Evolutionary conservation across 2,113 vertebrate species (phyloP).

Genomic region (Apodemus sylvaticus): DNA sequence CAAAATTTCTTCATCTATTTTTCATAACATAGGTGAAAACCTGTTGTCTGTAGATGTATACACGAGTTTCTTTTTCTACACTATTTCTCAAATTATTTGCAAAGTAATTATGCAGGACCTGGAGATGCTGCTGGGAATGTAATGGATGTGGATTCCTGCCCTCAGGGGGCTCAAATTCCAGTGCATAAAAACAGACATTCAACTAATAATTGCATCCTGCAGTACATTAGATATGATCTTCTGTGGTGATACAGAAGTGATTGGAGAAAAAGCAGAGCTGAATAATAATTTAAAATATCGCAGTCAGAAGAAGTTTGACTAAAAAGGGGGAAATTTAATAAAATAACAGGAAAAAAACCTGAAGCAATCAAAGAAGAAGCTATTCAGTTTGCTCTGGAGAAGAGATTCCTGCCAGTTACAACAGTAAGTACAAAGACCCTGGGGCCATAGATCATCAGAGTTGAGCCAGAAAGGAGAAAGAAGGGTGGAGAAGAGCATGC

Average conservation of each 20-base stretch:
- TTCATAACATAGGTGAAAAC: not conserved
- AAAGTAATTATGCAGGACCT: not conserved
- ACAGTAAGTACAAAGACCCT: not conserved
- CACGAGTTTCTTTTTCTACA: not conserved
- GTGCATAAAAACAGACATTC: not conserved
- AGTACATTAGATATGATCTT: not conserved
- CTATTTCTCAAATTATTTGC: not conserved
- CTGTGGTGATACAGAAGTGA: not conserved
- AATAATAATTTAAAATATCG: not conserved
- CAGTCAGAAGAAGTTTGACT: not conserved
- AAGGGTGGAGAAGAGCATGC: rapidly evolving
- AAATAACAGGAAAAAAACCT: not conserved
- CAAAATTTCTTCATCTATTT: not conserved
- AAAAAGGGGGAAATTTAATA: not conserved
- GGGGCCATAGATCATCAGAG: not conserved
- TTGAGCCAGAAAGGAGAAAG: not conserved
- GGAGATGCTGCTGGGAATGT: not conserved
- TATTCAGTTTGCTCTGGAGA: not conserved
- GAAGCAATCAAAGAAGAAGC: not conserved
- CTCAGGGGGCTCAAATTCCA: not conserved
- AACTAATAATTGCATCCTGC: not conserved
- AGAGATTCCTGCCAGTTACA: not conserved
- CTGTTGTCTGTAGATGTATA: not conserved
- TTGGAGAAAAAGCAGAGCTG: not conserved
- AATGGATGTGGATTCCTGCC: not conserved